Conservation (phyloP, 2,113 vertebrate species). For the Xiphophorus hellerii region DNA sequence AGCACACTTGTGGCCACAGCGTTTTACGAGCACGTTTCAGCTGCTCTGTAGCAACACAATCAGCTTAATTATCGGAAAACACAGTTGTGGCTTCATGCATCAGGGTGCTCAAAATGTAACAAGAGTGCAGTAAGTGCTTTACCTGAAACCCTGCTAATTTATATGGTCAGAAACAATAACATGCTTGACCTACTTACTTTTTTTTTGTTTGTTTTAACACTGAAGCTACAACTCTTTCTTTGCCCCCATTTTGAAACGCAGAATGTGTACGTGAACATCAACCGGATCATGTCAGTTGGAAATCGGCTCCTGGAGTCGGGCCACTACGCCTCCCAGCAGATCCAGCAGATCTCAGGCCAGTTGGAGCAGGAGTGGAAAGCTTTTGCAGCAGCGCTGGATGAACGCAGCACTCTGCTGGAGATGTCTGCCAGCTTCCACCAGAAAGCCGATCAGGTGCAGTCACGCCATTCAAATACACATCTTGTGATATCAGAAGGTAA, state of each 20-base stretch:
- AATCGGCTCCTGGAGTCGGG: constrained; percentile 94
- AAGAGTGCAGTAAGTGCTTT: background rate
- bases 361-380: constrained; percentile 98
- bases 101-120: constrained; percentile 7
- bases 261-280: constrained; percentile 99
- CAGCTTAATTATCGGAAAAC: background rate
- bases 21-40: constrained; percentile 14
- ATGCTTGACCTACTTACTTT: background rate
- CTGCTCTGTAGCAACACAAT: constrained; percentile 12
- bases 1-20: constrained; percentile 8
- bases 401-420: constrained; percentile 93
- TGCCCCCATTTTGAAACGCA: constrained; percentile 58
- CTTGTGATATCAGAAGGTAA: background rate
- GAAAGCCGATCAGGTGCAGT: constrained; percentile 93
- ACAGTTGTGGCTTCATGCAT: background rate
- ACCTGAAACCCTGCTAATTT: constrained; percentile 13
- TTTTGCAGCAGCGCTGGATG: constrained; percentile 95
- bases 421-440: constrained; percentile 98
- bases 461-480: background rate
- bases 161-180: background rate
- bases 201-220: background rate
- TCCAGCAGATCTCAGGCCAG: constrained; percentile 96
- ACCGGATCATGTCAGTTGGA: constrained; percentile 96
- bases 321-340: constrained; percentile 97
- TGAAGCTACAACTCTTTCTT: background rate